Percentiles rank a stretch among this genome's conserved stretches.
These are phyloP conservation scores for Subacronicta megacephala DNA, from an alignment of 2,888 invertebrate genomes.

Conservation along the genomic window DNA sequence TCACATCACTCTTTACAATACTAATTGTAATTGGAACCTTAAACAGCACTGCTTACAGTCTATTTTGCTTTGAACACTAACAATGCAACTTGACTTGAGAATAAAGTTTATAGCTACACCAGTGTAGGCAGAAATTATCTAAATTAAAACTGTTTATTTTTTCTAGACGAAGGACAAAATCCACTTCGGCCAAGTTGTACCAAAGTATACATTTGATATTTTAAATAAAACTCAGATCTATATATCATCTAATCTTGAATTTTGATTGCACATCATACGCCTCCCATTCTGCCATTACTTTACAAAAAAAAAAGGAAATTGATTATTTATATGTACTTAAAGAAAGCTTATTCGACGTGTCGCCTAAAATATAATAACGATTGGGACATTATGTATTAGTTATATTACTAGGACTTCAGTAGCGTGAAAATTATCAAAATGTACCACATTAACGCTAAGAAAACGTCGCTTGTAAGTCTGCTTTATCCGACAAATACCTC, in stretches of 20 bases:
- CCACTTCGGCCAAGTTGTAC: constrained; percentile 26
- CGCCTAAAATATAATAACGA: constrained; percentile 43
- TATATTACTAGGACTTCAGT: constrained; percentile 18
- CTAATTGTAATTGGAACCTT: constrained; percentile 41
- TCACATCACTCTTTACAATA: neutral
- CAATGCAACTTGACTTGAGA: constrained; percentile 38
- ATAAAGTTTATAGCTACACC: constrained; percentile 16
- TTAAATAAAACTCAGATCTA: constrained; percentile 64
- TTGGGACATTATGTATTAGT: constrained; percentile 30
- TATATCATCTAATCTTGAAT: constrained; percentile 60
- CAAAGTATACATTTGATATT: constrained; percentile 10
- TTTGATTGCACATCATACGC: constrained; percentile 74
- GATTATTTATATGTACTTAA: constrained; percentile 59
- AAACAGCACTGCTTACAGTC: constrained; percentile 41
- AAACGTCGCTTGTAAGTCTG: too few species aligned
- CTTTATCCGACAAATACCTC: too few species aligned
- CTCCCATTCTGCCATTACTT: constrained; percentile 62
- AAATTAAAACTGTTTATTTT: constrained; percentile 3
- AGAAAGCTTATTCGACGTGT: constrained; percentile 51
- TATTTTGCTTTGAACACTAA: constrained; percentile 22
- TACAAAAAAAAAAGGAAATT: constrained; percentile 49
- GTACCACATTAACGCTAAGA: too few species aligned
- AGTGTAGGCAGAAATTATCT: constrained; percentile 6
- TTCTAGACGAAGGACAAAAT: neutral
- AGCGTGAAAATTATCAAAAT: too few species aligned